Base-by-base conservation (phyloP, 1,140 invertebrate genomes). In the Drosophila pachea region DNA sequence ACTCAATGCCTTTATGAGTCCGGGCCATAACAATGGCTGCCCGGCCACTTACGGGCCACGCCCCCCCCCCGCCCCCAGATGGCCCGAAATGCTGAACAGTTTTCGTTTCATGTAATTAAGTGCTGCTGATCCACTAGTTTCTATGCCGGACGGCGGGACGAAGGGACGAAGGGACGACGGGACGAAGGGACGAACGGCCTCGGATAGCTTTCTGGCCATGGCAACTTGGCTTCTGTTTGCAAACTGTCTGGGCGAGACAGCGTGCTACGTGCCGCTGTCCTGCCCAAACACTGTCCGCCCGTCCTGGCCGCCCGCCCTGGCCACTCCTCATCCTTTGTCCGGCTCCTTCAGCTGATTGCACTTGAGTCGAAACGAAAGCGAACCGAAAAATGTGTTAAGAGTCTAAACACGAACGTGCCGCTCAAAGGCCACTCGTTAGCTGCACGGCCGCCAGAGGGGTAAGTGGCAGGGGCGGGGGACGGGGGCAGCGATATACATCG, bases 91-190 rank as follows among this genome's bases (percentile, higher is more conserved):
- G 79, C 84, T 84, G 22, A 84, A 84, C 78, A 83, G 74, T 83
- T 83, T 84, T 84, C 79, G 73, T 84, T 84, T 84, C 79, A 84
- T 84, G 79, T 84, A 84, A 84, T 84, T 84, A 84, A 84, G 79
- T 84, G 79, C 73, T 76, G 75, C 79, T 84, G 79, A 84, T 84
- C 79, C 79, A 84, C 79, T 84, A 84, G 73, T 76, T 84, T 83
- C 72, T 82, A 74, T 82, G 62, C 36, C 56, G 42, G 29, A 33
- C 35, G 36, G 40, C 38, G 54, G 50, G 54, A 56, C 35, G 52
- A 38, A 74, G 16, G 32, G 68, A 45, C 40, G 1, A 3, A 22
- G 12, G 40, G 12, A 0, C 50, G 47, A 35, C 31, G 61, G 31
- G 22, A 22, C 12, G 53, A 11, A 43, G 32, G 58, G 35, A 22